Evolutionary conservation across 2,797 vertebrate genomes (phyloP), one percentile per base, ranked within the genome.

Genomic region (Smutsia temminckii): DNA sequence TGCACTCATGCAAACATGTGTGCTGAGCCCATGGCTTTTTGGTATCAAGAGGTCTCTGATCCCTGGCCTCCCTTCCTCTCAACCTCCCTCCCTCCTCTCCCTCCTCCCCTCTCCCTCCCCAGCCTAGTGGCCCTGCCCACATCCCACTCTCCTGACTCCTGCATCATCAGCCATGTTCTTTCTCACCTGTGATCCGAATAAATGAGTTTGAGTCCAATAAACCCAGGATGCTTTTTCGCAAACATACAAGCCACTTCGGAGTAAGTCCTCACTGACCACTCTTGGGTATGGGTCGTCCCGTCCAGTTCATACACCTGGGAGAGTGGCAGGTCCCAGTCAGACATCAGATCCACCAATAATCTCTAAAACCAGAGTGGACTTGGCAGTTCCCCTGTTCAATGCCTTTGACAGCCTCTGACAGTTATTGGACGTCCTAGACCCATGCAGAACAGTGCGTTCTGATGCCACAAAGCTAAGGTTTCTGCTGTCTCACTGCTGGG

Each of bases 251-350:
- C 97, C 94, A 99, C 97, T 0, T 99, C 98, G 94, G 8, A 96
- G 93, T 99, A 99, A 59, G 98, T 96, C 95, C 97, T 98, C 97
- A 99, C 93, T 0, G 98, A 97, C 99, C 99, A 99, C 5, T 97
- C 97, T 53, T 66, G 96, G 72, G 98, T 89, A 14, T 99, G 98
- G 27, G 9, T 88, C 18, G 96, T 98, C 94, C 99, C 99, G 0
- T 99, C 98, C 80, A 99, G 97, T 95, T 99, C 99, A 0, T 99
- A 99, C 0, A 99, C 98, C 99, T 99, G 96, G 66, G 37, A 94
- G 8, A 18, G 0, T 1, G n/a, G 68, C 4, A 75, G 12, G n/a
- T 32, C 51, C 57, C 25, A 2, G 53, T 32, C 18, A 53, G 64
- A 88, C 6, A 0, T 75, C 59, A 91, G 55, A 40, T 8, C 11